Evolutionary conservation across 64 coral and sea anemone genomes (phyloP).

Genomic region (Actinia tenebrosa): DNA sequence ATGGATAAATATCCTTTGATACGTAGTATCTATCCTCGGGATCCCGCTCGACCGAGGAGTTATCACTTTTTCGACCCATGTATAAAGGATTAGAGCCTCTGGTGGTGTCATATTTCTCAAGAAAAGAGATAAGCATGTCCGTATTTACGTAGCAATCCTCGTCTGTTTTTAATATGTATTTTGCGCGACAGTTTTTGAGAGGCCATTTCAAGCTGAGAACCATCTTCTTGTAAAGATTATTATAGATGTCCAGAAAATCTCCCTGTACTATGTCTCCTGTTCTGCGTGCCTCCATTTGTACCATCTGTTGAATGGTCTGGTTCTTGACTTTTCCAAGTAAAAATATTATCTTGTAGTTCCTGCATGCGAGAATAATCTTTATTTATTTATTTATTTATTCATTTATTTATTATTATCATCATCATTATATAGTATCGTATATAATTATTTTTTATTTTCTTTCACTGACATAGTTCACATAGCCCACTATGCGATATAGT

Average conservation of each 20-base stretch:
- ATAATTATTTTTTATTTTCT: not conserved
- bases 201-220: slow-evolving; percentile 44
- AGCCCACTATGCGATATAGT: too few species aligned
- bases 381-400: not conserved
- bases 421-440: not conserved
- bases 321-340: slow-evolving; percentile 27
- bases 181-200: slow-evolving; percentile 31
- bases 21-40: slow-evolving; percentile 27
- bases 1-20: slow-evolving; percentile 25
- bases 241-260: slow-evolving; percentile 40
- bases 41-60: slow-evolving; percentile 21
- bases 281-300: slow-evolving; percentile 24
- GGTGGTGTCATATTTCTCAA: slow-evolving; percentile 19
- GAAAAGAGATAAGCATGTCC: slow-evolving; percentile 24
- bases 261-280: slow-evolving; percentile 43
- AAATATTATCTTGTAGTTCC: slow-evolving; percentile 57
- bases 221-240: slow-evolving; percentile 62
- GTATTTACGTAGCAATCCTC: slow-evolving; percentile 71
- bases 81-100: slow-evolving; percentile 50
- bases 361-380: not conserved
- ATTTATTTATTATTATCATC: not conserved
- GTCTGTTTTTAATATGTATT: slow-evolving; percentile 62
- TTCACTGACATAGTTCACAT: too few species aligned
- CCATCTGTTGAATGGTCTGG: slow-evolving; percentile 4
- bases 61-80: slow-evolving; percentile 4